These are phyloP conservation scores for Ceyx margarethae DNA, from an alignment of 2,113 vertebrate species.

Conservation along the genomic window DNA sequence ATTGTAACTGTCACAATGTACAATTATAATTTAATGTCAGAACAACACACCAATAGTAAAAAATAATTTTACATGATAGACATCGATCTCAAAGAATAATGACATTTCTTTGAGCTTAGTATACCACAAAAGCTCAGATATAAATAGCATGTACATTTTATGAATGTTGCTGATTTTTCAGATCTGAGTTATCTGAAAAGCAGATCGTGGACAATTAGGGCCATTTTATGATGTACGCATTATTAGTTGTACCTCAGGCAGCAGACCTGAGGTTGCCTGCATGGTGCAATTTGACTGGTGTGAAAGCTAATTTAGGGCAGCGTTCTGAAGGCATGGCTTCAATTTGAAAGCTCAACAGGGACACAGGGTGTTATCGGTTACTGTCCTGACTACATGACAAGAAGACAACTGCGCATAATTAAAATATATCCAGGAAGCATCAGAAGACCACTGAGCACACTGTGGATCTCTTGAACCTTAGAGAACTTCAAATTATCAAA, in stretches of 20 bases:
- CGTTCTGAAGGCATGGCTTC: neutral
- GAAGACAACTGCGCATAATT: neutral
- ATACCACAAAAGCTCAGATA: neutral
- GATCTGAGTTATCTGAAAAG: neutral
- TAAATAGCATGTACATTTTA: neutral
- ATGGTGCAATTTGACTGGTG: neutral
- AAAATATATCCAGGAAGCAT: conserved; percentile 10
- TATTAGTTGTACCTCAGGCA: neutral
- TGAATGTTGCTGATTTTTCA: neutral
- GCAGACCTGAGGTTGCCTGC: neutral
- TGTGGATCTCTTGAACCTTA: neutral
- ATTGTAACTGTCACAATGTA: neutral
- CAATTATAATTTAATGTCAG: neutral
- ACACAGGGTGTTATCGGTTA: neutral
- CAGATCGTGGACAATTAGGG: neutral
- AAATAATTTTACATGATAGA: neutral
- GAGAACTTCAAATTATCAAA: neutral
- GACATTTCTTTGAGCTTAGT: neutral
- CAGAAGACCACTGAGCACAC: neutral
- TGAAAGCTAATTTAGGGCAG: conserved; percentile 28
- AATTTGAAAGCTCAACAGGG: conserved; percentile 26
- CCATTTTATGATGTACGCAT: neutral
- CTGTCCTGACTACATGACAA: neutral
- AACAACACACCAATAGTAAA: neutral
- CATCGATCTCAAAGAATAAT: neutral